These are phyloP conservation scores for Rhabdornis inornatus DNA, from an alignment of 2,113 vertebrate genomes.

Conservation along the genomic window DNA sequence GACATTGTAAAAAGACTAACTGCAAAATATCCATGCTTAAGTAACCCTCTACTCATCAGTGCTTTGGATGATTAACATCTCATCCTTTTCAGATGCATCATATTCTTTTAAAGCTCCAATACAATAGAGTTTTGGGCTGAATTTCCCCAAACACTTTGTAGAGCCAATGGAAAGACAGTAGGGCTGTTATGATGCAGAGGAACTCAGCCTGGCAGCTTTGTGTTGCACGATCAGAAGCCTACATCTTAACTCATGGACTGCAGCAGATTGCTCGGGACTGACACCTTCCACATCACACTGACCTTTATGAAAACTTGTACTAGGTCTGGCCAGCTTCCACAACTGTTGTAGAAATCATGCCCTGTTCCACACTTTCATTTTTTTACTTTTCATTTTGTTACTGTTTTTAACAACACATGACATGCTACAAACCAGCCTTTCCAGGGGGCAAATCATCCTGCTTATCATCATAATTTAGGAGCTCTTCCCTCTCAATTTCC, in stretches of 20 bases:
- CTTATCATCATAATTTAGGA: conserved; percentile 30
- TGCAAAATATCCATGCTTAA: background rate
- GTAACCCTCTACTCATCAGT: background rate
- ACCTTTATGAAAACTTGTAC: background rate
- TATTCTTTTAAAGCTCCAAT: background rate
- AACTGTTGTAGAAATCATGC: background rate
- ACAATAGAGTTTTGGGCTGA: background rate
- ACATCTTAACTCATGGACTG: background rate
- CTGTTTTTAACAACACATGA: background rate
- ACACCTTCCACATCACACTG: background rate
- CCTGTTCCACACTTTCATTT: background rate
- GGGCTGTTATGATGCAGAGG: background rate
- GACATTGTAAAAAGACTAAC: background rate
- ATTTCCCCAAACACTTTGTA: background rate
- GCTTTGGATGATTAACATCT: background rate
- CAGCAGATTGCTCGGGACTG: background rate
- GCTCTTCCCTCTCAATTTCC: conserved; percentile 67
- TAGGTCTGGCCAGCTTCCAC: background rate
- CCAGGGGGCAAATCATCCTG: background rate
- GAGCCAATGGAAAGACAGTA: background rate
- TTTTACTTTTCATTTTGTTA: background rate
- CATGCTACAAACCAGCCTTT: conserved; percentile 50
- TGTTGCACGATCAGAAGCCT: background rate
- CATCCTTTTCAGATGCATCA: background rate
- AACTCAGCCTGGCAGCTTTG: background rate